phyloP scores from a whole-genome alignment of 2,888 invertebrate species.

The Agapostemon virescens region DNA sequence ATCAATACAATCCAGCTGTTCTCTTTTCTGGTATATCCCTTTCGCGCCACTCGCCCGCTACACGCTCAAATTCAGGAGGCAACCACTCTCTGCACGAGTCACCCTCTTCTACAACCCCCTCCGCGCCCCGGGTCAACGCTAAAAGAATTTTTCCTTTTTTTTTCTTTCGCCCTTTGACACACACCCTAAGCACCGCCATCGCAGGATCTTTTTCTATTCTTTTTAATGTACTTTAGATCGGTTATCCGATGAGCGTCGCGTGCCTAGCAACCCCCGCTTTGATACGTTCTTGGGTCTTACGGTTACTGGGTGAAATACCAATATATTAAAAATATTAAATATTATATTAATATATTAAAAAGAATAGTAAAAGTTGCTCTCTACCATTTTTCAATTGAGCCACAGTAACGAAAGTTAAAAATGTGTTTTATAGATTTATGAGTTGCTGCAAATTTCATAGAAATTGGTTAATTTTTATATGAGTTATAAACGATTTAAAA shows the following conservation, averaged over 20 bases:
- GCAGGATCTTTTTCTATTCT: conserved; percentile 1
- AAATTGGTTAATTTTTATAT: too few relatives aligned
- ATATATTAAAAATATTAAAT: too few relatives aligned
- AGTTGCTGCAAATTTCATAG: too few relatives aligned
- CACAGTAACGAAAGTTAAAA: too few relatives aligned
- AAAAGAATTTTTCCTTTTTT: conserved; percentile 34
- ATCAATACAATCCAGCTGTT: conserved; percentile 80
- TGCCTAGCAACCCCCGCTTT: background rate
- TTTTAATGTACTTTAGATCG: conserved; percentile 2
- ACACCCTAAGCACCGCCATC: background rate
- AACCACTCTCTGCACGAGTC: conserved; percentile 26
- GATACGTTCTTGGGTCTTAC: too few relatives aligned
- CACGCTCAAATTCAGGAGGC: conserved; percentile 50
- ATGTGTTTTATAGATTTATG: too few relatives aligned
- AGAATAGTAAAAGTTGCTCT: too few relatives aligned
- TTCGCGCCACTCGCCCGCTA: conserved; percentile 59
- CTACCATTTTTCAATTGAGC: too few relatives aligned
- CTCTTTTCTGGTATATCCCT: conserved; percentile 76
- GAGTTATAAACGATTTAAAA: too few relatives aligned
- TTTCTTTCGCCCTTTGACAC: background rate
- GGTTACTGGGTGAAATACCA: too few relatives aligned
- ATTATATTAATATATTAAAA: too few relatives aligned
- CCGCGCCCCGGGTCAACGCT: conserved; percentile 21
- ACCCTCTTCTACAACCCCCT: background rate
- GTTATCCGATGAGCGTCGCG: background rate